Base-by-base conservation (phyloP, 2,113 vertebrate species). In the Xiphophorus couchianus region DNA sequence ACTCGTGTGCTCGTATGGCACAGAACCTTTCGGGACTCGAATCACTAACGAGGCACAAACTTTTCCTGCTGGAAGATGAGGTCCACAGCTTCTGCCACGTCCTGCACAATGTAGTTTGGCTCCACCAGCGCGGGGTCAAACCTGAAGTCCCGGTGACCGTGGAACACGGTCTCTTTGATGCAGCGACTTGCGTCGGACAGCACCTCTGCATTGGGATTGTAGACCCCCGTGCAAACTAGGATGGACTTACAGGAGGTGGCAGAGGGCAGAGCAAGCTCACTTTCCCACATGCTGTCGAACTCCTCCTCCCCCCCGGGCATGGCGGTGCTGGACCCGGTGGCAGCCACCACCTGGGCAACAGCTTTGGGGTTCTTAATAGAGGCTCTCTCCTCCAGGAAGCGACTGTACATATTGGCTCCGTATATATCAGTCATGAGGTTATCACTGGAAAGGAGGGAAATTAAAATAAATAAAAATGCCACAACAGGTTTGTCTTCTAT, bases 361-460 rank as follows among this genome's bases (percentile, higher is more conserved):
- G 94, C 72, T 62, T 91, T 88, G 28, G 94, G 84, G 48, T 89
- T 88, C 29, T 91, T 83, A n/a, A 91, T 73, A 0, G 91, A 71
- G 58, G 73, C 67, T 42, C 89, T 85, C 67, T 96, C 93, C 63
- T 95, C 78, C 68, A 98, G 95, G 90, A 94, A 95, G 78, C 96
- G 95, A 82, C 95, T 96, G 93, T 97, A 98, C 25, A 97, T 94
- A 78, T 98, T 98, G 51, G 96, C 96, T n/a, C 96, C 97, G 1
- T 97, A 98, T 71, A 98, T 95, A 33, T 97, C 97, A 0, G 96
- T 97, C 97, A 98, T 97, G 8, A 96, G 81, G 27, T 98, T 98
- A 81, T 97, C 97, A 69, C 97, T 98, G 86, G 66, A 58, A 13
- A 78, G 54, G 19, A 44, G 14, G 44, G 39, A 42, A 42, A 42